Evolutionary conservation across 1,140 invertebrate species (phyloP).

Genomic region (Whitmania pigra): DNA sequence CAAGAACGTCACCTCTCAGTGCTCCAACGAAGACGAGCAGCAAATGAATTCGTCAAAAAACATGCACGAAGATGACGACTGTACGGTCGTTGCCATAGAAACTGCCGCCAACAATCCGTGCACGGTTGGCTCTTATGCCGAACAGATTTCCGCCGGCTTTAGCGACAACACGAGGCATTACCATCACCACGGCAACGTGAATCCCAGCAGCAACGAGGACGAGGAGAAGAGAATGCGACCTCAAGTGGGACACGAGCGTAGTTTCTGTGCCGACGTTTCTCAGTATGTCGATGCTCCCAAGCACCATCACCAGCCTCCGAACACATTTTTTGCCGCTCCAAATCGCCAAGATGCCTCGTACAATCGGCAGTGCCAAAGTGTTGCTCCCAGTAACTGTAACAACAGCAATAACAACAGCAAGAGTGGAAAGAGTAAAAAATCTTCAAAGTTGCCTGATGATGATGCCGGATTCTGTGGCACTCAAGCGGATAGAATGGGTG

Average conservation of each 20-base stretch:
- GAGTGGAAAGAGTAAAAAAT: not conserved
- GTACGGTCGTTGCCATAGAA: conserved; percentile 2
- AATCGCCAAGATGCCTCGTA: no score
- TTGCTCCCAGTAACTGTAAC: not conserved
- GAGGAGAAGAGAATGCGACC: no score
- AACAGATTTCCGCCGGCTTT: no score
- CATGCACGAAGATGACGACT: not conserved
- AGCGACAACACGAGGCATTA: no score
- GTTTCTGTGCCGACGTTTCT: not conserved
- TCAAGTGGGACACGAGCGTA: not conserved
- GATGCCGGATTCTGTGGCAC: not conserved
- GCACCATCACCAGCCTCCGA: not conserved
- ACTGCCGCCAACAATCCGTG: not conserved
- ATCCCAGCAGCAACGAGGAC: no score
- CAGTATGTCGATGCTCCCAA: not conserved
- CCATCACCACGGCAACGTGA: no score
- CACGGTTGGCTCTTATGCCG: no score
- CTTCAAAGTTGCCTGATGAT: not conserved
- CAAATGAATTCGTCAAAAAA: not conserved
- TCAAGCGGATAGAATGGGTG: not conserved
- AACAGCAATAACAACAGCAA: not conserved
- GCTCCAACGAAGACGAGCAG: not conserved
- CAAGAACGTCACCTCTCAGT: not conserved
- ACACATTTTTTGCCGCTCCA: no score
- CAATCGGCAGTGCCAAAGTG: conserved; percentile 11